Evolutionary conservation across 2,888 invertebrate genomes (phyloP), one percentile per base, ranked within the genome.

Genomic region (Coremacera marginata): DNA sequence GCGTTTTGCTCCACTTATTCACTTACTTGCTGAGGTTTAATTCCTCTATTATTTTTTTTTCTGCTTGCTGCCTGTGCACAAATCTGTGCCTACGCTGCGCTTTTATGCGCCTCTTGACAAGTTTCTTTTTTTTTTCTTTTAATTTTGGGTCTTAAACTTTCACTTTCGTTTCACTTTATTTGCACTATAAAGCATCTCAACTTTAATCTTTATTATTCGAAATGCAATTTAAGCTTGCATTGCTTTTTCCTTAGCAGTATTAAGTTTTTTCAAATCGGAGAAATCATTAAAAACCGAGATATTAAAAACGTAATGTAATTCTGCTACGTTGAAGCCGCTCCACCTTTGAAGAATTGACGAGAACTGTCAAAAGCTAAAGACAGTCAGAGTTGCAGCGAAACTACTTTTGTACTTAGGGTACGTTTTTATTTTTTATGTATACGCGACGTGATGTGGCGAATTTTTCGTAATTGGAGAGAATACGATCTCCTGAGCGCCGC

Each of bases 1-100:
- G 37, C 51, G 68, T 14, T 68, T 68, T 49, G 68, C 68, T 51
- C 68, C 68, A 68, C 49, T 68, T 49, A 51, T 51, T 68, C 51
- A 68, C 68, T 49, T 25, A 25, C 14, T 68, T 68, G 16, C 19
- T 22, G 27, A n/a, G 25, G 16, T 68, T 51, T 67, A n/a, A 19
- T 19, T 16, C 68, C n/a, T n/a, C n/a, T n/a, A n/a, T n/a, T n/a
- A n/a, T 49, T 22, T 68, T 51, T 44, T 44, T 68, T 25, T 22
- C 25, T 25, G 68, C 49, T 49, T 68, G 51, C 68, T 60, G 57
- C 57, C 27, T 25, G 9, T 27, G 57, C 57, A 19, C 19, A 60
- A 11, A 44, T 67, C 22, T 8, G 57, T 22, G 19, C 31, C 51
- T 49, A 49, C 22, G 19, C 37, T 67, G 31, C 49, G 68, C 31